These are phyloP conservation scores for Acridotheres tristis DNA, from an alignment of 2,797 vertebrate genomes.

Conservation along the genomic window DNA sequence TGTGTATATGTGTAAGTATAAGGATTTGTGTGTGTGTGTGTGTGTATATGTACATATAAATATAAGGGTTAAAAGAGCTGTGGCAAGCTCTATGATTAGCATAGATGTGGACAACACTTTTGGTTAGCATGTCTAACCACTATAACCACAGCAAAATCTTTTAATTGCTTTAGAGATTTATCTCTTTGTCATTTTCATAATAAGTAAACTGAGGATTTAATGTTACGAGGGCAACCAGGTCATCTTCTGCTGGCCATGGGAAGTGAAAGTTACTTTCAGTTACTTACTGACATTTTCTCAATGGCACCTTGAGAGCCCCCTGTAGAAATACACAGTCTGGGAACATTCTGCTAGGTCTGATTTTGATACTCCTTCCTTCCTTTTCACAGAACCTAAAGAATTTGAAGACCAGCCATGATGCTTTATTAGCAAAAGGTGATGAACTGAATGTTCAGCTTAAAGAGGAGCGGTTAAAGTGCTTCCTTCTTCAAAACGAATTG, in stretches of 20 bases:
- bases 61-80: slow-evolving; percentile 1
- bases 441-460: slow-evolving; percentile 85
- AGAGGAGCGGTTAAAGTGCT: slow-evolving; percentile 80
- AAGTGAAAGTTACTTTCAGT: not conserved
- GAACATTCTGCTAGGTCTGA: not conserved
- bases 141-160: slow-evolving; percentile 43
- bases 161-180: slow-evolving; percentile 77
- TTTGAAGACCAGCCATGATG: slow-evolving; percentile 82
- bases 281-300: not conserved
- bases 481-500: slow-evolving; percentile 82
- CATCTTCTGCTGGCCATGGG: not conserved
- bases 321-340: not conserved
- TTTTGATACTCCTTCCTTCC: not conserved
- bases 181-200: slow-evolving; percentile 65
- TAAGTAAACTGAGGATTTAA: not conserved
- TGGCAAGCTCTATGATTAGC: slow-evolving; percentile 25
- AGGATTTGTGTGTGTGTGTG: not conserved
- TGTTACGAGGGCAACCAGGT: not conserved
- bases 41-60: not conserved
- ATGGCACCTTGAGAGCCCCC: not conserved
- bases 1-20: not conserved
- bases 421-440: slow-evolving; percentile 83
- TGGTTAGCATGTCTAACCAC: slow-evolving; percentile 50
- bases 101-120: slow-evolving; percentile 67
- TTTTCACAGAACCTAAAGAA: slow-evolving; percentile 81